A percentile compares a stretch with the other conserved stretches of the same genome.
These are phyloP conservation scores for Hypolimnas misippus DNA, from an alignment of 2,888 invertebrate species.

Conservation along the genomic window DNA sequence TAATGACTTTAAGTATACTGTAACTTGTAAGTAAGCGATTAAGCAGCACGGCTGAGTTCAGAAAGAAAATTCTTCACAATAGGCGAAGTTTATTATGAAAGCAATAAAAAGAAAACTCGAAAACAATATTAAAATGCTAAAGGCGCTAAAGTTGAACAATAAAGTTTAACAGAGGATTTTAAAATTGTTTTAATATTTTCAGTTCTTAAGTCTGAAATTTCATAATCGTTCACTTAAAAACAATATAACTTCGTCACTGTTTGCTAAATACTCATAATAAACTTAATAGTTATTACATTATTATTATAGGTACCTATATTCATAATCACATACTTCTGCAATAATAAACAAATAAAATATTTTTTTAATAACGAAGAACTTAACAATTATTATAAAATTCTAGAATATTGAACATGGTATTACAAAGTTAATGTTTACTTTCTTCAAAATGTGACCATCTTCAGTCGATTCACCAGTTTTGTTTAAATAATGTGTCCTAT, in stretches of 20 bases:
- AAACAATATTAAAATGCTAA: slow-evolving; percentile 25
- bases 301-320: too few species aligned
- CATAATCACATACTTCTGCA: too few species aligned
- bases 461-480: too few species aligned
- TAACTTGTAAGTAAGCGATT: slow-evolving; percentile 7
- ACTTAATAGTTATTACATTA: neutral
- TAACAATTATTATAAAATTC: too few species aligned
- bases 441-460: too few species aligned
- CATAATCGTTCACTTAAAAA: slow-evolving; percentile 7
- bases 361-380: too few species aligned
- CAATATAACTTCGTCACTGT: neutral
- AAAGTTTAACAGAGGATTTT: slow-evolving; percentile 20
- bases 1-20: slow-evolving; percentile 12
- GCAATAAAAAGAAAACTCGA: slow-evolving; percentile 24
- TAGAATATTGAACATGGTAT: too few species aligned
- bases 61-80: slow-evolving; percentile 22
- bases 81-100: slow-evolving; percentile 17
- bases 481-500: too few species aligned
- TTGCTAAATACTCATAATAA: neutral
- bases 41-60: slow-evolving; percentile 12
- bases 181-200: slow-evolving; percentile 14
- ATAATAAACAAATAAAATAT: too few species aligned
- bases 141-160: slow-evolving; percentile 25
- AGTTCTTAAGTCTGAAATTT: slow-evolving; percentile 10
- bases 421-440: too few species aligned